phyloP scores from a whole-genome alignment of 2,113 vertebrate species.

The Phyllostomus hastatus region DNA sequence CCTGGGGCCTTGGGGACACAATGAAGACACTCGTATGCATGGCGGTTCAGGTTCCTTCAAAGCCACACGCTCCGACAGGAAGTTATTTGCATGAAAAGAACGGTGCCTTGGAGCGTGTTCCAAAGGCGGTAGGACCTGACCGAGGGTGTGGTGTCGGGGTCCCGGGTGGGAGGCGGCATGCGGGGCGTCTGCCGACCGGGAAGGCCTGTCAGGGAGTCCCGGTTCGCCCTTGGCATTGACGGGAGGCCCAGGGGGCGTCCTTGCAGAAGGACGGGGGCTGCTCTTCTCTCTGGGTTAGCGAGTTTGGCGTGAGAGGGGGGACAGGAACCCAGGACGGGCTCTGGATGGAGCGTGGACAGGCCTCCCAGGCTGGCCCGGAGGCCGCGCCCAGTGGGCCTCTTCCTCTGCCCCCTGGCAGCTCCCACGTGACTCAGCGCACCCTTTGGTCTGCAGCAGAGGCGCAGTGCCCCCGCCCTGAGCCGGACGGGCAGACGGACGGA shows the following conservation, averaged over 20 bases:
- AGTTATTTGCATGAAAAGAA: not conserved
- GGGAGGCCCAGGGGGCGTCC: not conserved
- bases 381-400: not conserved
- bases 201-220: not conserved
- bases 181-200: too few species aligned
- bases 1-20: not conserved
- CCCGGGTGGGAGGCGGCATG: fast-evolving
- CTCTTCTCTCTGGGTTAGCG: not conserved
- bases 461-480: fast-evolving
- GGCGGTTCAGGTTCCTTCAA: not conserved
- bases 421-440: fast-evolving
- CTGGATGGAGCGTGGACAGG: not conserved
- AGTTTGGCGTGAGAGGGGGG: not conserved
- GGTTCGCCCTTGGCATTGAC: not conserved
- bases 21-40: not conserved
- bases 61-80: not conserved
- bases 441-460: not conserved
- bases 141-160: not conserved
- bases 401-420: not conserved
- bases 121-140: not conserved
- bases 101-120: not conserved
- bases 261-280: too few species aligned
- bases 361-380: not conserved
- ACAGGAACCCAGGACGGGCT: not conserved
- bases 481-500: fast-evolving